Percentiles rank a stretch among this genome's conserved stretches.
Conservation (phyloP, 1,140 invertebrate species). For the Gryllus bimaculatus region DNA sequence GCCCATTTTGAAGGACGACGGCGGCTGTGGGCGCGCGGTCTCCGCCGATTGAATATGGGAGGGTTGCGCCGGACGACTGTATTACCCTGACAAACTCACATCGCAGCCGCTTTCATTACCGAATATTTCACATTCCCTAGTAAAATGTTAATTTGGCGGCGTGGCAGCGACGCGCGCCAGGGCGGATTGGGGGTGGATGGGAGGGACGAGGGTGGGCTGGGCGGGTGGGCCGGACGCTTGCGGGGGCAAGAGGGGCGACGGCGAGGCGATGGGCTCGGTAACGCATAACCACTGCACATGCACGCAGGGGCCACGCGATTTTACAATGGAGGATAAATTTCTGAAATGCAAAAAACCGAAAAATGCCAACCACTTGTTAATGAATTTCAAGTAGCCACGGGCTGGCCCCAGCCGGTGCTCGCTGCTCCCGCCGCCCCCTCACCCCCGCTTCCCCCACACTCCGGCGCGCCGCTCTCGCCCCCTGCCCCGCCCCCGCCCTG, state of each 20-base stretch:
- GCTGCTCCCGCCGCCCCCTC: not conserved
- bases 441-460: too few species aligned
- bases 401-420: not conserved
- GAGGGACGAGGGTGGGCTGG: too few species aligned
- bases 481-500: too few species aligned
- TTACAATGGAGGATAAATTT: not conserved
- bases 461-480: too few species aligned
- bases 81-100: not conserved
- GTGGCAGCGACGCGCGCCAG: too few species aligned
- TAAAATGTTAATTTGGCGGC: slow-evolving; percentile 4
- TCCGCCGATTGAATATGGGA: not conserved
- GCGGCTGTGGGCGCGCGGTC: too few species aligned
- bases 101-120: not conserved
- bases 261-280: not conserved
- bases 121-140: slow-evolving; percentile 4
- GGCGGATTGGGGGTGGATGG: not conserved
- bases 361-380: slow-evolving; percentile 4
- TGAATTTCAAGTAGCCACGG: not conserved
- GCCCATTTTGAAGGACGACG: not conserved
- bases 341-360: slow-evolving; percentile 4
- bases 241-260: too few species aligned
- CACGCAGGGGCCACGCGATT: not conserved
- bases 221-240: not conserved
- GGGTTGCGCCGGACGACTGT: not conserved
- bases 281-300: not conserved